These are phyloP conservation scores for Nasonovia ribisnigri DNA, from an alignment of 2,888 invertebrate genomes.

Conservation along the genomic window DNA sequence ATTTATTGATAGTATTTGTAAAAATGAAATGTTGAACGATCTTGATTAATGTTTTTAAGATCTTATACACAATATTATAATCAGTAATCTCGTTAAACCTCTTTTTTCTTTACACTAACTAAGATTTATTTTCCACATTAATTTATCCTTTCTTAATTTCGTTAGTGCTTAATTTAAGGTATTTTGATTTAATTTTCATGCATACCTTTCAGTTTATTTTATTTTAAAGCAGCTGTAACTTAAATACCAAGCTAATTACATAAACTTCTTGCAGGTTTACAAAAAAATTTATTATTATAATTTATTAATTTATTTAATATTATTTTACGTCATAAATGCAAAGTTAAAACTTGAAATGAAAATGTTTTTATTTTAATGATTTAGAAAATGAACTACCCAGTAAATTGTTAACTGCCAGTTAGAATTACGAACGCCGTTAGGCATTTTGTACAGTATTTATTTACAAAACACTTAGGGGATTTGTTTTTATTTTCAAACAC, in stretches of 20 bases:
- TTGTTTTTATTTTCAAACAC: background rate
- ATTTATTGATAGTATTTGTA: background rate
- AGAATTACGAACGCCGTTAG: background rate
- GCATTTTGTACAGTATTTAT: background rate
- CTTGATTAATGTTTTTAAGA: background rate
- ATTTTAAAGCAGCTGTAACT: background rate
- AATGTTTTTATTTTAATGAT: background rate
- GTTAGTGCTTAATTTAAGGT: background rate
- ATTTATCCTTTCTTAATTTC: background rate
- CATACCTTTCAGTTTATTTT: background rate
- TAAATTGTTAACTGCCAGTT: background rate
- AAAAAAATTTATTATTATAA: too few relatives aligned
- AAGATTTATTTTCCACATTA: background rate
- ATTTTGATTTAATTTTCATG: background rate
- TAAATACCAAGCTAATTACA: background rate
- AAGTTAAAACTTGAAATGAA: background rate
- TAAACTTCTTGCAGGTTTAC: background rate
- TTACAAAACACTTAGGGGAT: background rate
- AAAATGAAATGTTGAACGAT: background rate
- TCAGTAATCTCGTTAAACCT: background rate
- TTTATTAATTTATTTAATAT: too few relatives aligned
- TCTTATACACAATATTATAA: background rate
- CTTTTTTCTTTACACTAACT: background rate
- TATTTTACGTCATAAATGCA: background rate
- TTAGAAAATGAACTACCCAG: background rate